These are phyloP conservation scores for Sebastes alutus DNA, from an alignment of 2,797 vertebrate species.

Conservation along the genomic window DNA sequence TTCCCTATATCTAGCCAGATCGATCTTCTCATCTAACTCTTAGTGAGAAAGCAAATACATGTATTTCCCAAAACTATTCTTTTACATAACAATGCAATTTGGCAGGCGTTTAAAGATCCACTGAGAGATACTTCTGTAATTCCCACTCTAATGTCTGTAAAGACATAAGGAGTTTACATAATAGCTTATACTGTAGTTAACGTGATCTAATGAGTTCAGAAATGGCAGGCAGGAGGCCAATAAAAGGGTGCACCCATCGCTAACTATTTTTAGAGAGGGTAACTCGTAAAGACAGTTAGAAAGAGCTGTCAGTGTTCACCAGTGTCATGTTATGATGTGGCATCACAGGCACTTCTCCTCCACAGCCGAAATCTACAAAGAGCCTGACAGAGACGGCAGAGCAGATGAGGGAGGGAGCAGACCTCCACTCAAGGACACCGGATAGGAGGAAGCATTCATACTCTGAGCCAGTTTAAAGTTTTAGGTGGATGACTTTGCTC, in stretches of 20 bases:
- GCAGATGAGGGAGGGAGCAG: slow-evolving; percentile 17
- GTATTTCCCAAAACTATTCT: not conserved
- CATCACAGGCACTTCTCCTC: slow-evolving; percentile 52
- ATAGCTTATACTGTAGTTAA: slow-evolving; percentile 4
- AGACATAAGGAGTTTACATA: slow-evolving; percentile 29
- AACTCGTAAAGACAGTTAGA: slow-evolving; percentile 62
- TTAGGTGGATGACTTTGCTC: slow-evolving; percentile 60
- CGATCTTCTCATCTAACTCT: not conserved
- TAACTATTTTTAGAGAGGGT: slow-evolving; percentile 34
- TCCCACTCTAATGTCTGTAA: slow-evolving; percentile 2
- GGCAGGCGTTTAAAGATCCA: not conserved
- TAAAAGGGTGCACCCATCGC: slow-evolving; percentile 2
- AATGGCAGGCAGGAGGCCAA: slow-evolving; percentile 26
- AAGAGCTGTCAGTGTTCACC: slow-evolving; percentile 52
- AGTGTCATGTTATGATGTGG: slow-evolving; percentile 60
- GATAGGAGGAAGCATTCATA: slow-evolving; percentile 21
- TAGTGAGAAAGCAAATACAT: not conserved
- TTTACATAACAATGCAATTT: not conserved
- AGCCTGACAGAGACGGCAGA: slow-evolving; percentile 33
- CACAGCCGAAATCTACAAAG: slow-evolving; percentile 40
- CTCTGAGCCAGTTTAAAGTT: slow-evolving; percentile 31
- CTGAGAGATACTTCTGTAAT: not conserved
- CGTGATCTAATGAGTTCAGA: slow-evolving; percentile 47
- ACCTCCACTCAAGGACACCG: slow-evolving; percentile 39
- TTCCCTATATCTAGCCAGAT: not conserved